Evolutionary conservation across 2,113 vertebrate species (phyloP), one percentile per base, ranked within the genome.

Genomic region (Gallinago media): DNA sequence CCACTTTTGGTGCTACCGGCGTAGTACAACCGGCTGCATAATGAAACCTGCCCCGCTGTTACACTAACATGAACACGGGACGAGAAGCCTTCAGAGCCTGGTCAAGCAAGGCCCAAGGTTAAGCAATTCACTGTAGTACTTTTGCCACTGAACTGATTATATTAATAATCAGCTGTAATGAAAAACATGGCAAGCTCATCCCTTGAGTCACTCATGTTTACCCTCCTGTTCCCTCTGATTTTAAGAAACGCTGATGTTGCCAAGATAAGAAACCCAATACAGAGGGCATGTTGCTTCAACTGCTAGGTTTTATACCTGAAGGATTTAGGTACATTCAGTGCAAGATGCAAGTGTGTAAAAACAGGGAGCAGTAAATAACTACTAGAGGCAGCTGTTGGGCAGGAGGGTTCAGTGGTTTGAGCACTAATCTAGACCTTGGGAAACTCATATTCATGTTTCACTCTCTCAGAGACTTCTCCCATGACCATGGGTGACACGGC

Each of bases 51-150:
- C 1, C 71, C 25, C 0, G 0, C 67, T 73, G 18, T 40, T 95
- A 49, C 36, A 50, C 22, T 12, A 68, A 29, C 12, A 8, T 2
- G 17, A 73, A 25, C 52, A 11, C 0, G 1, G 58, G 34, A 52
- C 32, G 27, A 95, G 70, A 75, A 77, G 50, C 77, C 62, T 85
- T 85, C 87, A 89, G 38, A 88, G 68, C 46, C 62, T 74, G 67
- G 83, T 55, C 88, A 94, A 89, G 62, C 55, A 89, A 89, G 66
- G 62, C 49, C 38, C 80, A 84, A 89, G 86, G 88, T 91, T 88
- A 95, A 90, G 56, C 29, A 56, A 84, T 56, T 54, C 3, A 0
- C 56, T 63, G 76, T n/a, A 59, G 23, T 47, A 61, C 49, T 68
- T 93, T 77, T 93, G 73, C 76, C 55, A 12, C 59, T 81, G 55